A percentile compares a stretch with the other conserved stretches of the same genome.
phyloP scores from a whole-genome alignment of 2,113 vertebrate species.

The Microtus richardsoni region DNA sequence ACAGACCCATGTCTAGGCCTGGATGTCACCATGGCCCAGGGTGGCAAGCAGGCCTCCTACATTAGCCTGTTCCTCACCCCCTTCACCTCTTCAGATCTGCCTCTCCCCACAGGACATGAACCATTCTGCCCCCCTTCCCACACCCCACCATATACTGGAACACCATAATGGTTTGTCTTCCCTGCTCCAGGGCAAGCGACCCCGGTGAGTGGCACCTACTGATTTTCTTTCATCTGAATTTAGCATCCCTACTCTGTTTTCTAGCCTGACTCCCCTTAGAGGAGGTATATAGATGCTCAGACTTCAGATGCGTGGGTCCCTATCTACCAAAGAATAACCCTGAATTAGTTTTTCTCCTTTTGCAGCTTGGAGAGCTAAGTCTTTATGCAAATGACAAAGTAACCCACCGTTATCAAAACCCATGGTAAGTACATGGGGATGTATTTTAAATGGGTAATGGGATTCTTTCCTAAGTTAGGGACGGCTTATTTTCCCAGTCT shows the following conservation, averaged over 20 bases:
- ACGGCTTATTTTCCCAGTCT: background rate
- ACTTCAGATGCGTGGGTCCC: background rate
- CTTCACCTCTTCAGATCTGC: background rate
- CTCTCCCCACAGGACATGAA: background rate
- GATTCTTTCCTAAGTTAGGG: constrained; percentile 17
- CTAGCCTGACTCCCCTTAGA: background rate
- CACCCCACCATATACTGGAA: background rate
- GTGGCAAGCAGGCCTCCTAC: background rate
- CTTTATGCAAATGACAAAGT: constrained; percentile 79
- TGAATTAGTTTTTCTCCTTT: constrained; percentile 60
- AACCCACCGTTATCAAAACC: constrained; percentile 85
- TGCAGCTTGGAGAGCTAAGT: constrained; percentile 81
- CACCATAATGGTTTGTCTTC: background rate
- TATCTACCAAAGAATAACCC: background rate
- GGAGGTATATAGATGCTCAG: background rate
- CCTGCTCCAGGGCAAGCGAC: background rate
- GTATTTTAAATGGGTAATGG: background rate
- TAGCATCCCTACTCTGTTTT: background rate
- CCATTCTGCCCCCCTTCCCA: background rate
- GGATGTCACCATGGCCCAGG: background rate
- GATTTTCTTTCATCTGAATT: background rate
- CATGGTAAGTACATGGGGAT: constrained; percentile 80
- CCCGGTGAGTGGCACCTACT: background rate
- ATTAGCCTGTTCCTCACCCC: background rate
- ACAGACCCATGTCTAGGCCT: background rate